These are phyloP conservation scores for Cerastis leucographa DNA, from an alignment of 2,888 invertebrate genomes.

Conservation along the genomic window DNA sequence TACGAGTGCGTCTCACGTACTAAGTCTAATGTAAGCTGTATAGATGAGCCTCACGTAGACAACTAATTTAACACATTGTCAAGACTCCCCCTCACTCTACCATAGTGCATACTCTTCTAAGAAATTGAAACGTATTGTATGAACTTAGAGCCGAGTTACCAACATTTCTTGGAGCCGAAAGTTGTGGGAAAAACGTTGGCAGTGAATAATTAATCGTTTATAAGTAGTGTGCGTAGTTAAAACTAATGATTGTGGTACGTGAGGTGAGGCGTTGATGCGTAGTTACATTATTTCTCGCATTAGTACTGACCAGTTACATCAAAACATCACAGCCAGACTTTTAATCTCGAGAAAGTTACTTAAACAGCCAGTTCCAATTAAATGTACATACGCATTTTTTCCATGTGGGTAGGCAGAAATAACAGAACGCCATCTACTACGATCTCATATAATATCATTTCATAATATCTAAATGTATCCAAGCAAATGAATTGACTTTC, in stretches of 20 bases:
- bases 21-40: constrained; percentile 72
- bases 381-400: background rate
- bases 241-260: constrained; percentile 53
- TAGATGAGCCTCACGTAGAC: constrained; percentile 81
- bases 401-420: background rate
- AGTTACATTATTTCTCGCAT: constrained; percentile 25
- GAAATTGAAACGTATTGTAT: constrained; percentile 76
- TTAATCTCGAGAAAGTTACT: background rate
- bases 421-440: background rate
- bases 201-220: constrained; percentile 58
- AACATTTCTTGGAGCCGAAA: constrained; percentile 48
- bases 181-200: constrained; percentile 44
- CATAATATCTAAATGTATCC: background rate
- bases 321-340: background rate
- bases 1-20: constrained; percentile 69
- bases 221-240: constrained; percentile 44
- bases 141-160: constrained; percentile 41
- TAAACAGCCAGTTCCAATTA: background rate
- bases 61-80: constrained; percentile 84
- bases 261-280: constrained; percentile 26
- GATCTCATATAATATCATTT: background rate
- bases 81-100: constrained; percentile 66
- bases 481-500: background rate
- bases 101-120: constrained; percentile 72
- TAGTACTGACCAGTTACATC: background rate